Conservation (phyloP, 1,140 invertebrate genomes). For the Micrasema minimum region DNA sequence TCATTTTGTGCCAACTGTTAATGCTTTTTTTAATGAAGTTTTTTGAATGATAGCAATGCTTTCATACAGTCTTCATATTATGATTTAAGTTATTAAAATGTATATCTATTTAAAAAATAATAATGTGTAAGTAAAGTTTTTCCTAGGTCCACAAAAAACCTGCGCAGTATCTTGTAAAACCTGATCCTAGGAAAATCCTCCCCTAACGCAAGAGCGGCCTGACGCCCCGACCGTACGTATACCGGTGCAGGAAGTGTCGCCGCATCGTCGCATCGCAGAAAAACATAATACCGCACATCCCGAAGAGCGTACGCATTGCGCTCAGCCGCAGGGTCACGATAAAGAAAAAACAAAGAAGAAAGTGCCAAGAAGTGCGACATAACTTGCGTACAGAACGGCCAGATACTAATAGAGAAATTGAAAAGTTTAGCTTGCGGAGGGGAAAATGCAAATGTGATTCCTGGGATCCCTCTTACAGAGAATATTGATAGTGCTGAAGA, state of each 20-base stretch:
- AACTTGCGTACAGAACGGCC: constrained; percentile 60
- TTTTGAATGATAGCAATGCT: neutral
- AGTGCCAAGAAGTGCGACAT: constrained; percentile 47
- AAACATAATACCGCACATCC: constrained; percentile 78
- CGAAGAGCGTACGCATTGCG: constrained; percentile 67
- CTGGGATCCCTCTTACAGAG: constrained; percentile 5
- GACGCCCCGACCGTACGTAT: constrained; percentile 85
- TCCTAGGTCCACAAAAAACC: constrained; percentile 74
- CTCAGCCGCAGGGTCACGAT: constrained; percentile 39
- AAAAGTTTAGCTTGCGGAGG: constrained; percentile 56
- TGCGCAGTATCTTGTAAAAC: constrained; percentile 81
- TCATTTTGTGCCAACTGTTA: too few species aligned
- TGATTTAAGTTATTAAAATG: too few species aligned
- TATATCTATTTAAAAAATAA: too few species aligned
- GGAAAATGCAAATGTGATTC: neutral
- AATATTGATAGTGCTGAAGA: constrained; percentile 29
- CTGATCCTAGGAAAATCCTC: constrained; percentile 86
- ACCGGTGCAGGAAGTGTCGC: constrained; percentile 82
- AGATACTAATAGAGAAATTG: constrained; percentile 62
- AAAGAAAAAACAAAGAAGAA: constrained; percentile 32
- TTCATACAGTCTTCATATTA: neutral
- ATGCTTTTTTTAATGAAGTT: neutral
- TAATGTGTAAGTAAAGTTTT: neutral
- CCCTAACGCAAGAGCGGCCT: constrained; percentile 76
- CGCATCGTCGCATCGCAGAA: constrained; percentile 81